Conservation (phyloP, 1,140 invertebrate species). For the Solenopsis fugax region DNA sequence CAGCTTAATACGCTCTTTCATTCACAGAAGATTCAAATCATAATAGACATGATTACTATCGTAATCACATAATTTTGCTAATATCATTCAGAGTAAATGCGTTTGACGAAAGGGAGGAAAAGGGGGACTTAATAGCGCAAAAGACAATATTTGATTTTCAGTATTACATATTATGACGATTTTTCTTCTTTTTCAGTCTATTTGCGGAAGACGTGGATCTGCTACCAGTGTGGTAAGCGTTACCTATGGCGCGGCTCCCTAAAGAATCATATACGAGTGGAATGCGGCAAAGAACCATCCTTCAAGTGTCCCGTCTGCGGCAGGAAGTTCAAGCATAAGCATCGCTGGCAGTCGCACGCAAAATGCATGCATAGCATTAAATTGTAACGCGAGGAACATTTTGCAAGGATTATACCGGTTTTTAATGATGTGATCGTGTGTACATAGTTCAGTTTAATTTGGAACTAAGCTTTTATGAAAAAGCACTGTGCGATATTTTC, state of each 20-base stretch:
- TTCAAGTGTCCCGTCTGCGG: slow-evolving; percentile 87
- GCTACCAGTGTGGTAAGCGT: slow-evolving; percentile 83
- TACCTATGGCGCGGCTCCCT: slow-evolving; percentile 86
- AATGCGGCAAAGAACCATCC: slow-evolving; percentile 87
- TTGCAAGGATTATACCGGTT: neutral
- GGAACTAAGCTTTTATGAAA: neutral
- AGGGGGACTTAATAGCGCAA: slow-evolving; percentile 21
- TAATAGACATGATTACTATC: slow-evolving; percentile 15
- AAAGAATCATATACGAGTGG: slow-evolving; percentile 86
- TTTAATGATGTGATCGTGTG: neutral
- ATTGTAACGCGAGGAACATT: slow-evolving; percentile 55
- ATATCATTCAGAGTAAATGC: neutral
- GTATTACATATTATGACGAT: neutral
- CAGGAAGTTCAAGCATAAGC: slow-evolving; percentile 87
- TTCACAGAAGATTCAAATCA: neutral
- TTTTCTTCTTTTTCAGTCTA: slow-evolving; percentile 68
- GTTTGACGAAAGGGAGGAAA: neutral
- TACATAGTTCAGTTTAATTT: slow-evolving; percentile 7
- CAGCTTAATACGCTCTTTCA: slow-evolving; percentile 14
- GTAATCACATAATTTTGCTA: neutral
- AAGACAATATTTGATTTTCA: neutral
- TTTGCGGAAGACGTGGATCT: slow-evolving; percentile 77
- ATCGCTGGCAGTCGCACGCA: slow-evolving; percentile 84
- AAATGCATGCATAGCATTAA: slow-evolving; percentile 80
- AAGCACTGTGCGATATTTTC: slow-evolving; percentile 33